Conservation (phyloP, 2,113 vertebrate genomes). For the Ceyx cyanopectus region DNA sequence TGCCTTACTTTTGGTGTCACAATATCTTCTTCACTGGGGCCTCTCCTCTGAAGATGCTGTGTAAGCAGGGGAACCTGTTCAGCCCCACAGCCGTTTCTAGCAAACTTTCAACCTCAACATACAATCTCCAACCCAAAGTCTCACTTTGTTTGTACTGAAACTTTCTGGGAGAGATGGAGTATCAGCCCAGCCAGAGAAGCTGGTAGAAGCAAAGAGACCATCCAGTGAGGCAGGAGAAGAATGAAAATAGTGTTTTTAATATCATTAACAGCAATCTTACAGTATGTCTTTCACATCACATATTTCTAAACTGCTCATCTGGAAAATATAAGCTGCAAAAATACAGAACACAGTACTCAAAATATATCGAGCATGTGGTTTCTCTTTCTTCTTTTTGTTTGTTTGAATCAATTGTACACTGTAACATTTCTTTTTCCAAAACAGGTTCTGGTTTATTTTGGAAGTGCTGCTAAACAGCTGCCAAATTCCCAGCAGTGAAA, state of each 20-base stretch:
- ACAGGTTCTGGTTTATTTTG: constrained; percentile 41
- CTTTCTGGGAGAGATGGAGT: neutral
- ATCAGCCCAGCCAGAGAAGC: neutral
- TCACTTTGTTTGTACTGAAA: neutral
- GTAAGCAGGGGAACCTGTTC: rapidly evolving
- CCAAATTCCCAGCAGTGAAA: constrained; percentile 4
- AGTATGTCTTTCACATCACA: constrained; percentile 78
- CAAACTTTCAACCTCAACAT: neutral
- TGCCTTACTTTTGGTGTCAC: neutral
- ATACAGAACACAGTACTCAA: constrained; percentile 79
- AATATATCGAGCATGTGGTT: constrained; percentile 72
- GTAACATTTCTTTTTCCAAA: constrained; percentile 43
- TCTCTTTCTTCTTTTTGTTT: constrained; percentile 18
- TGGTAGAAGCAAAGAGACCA: constrained; percentile 37
- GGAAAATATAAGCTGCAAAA: constrained; percentile 84
- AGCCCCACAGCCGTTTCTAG: neutral
- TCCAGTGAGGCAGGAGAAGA: constrained; percentile 69
- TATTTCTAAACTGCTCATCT: constrained; percentile 81
- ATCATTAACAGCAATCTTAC: constrained; percentile 80
- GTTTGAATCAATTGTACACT: neutral
- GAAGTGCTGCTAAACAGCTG: constrained; percentile 27
- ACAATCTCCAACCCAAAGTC: neutral
- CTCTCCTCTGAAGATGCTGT: neutral
- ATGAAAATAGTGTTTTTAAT: constrained; percentile 87
- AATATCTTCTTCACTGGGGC: neutral